Evolutionary conservation across 2,113 vertebrate genomes (phyloP), one percentile per base, ranked within the genome.

Genomic region (Neodontobutis hainanensis): DNA sequence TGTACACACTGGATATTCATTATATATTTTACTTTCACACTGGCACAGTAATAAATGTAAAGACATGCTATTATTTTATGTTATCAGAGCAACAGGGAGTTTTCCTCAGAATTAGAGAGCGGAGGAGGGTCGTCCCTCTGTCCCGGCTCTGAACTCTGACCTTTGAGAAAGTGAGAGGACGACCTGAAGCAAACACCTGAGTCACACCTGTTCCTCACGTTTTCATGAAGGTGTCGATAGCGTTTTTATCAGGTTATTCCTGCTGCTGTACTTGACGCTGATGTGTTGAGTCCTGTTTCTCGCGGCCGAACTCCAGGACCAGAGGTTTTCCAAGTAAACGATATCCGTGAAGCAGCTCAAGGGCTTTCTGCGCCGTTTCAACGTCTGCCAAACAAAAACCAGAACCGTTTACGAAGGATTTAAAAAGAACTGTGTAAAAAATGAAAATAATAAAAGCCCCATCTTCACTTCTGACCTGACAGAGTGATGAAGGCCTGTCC

Each of bases 401-500:
- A 77, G 49, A 3, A 10, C 10, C 40, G 19, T 27, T 27, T 27
- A 27, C 19, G 19, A 27, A 27, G 19, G 19, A 27, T 27, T 27
- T 27, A 27, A 27, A 27, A 27, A 27, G 19, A 3, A 27, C 19
- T 27, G n/a, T 16, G n/a, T 15, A 8, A 49, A 16, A 4, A 8
- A 16, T 49, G 6, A 16, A 1, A 6, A 7, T 49, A 40, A 2
- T 16, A 49, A 16, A 19, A 15, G 8, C 2, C n/a, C 5, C 5
- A 40, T 40, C 1, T 19, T 19, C 7, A 3, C 4, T 0, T 5
- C 70, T 87, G 75, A 98, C 96, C 94, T 65, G 93, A 87, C 70
- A 99, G 93, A 0, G 95, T 97, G 86, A 99, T 78, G 87, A 99
- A 99, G 60, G 96, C 97, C 81, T 98, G 97, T 14, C 94, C 96